Conservation (phyloP, 2,888 invertebrate species). For the Erebia ligea region DNA sequence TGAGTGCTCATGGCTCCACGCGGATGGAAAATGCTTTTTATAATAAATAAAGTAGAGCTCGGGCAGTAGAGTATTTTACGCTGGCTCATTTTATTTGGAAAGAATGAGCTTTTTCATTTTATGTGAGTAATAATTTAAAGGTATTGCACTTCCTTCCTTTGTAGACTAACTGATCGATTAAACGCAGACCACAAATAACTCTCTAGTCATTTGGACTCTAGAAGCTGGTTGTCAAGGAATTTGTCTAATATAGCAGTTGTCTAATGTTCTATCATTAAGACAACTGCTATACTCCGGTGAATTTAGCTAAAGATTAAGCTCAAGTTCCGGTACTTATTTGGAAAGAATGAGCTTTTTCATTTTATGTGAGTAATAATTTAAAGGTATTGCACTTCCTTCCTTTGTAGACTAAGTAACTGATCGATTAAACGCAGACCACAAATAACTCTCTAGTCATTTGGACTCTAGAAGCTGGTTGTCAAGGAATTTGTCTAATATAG, state of each 20-base stretch:
- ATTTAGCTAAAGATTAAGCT: too few relatives aligned
- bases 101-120: constrained; percentile 2
- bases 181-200: not conserved
- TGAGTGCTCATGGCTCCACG: not conserved
- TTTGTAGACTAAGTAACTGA: not conserved
- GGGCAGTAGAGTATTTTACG: not conserved
- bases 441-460: too few relatives aligned
- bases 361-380: not conserved
- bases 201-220: too few relatives aligned
- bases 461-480: too few relatives aligned
- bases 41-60: not conserved
- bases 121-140: not conserved
- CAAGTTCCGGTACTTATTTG: too few relatives aligned
- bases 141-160: not conserved
- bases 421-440: not conserved
- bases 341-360: constrained; percentile 1
- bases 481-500: too few relatives aligned
- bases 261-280: too few relatives aligned
- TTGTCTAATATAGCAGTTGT: too few relatives aligned
- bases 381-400: not conserved
- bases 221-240: too few relatives aligned
- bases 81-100: not conserved
- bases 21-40: not conserved
- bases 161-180: not conserved
- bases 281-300: too few relatives aligned